phyloP scores from a whole-genome alignment of 2,888 invertebrate genomes.

The Brenthis hecate region DNA sequence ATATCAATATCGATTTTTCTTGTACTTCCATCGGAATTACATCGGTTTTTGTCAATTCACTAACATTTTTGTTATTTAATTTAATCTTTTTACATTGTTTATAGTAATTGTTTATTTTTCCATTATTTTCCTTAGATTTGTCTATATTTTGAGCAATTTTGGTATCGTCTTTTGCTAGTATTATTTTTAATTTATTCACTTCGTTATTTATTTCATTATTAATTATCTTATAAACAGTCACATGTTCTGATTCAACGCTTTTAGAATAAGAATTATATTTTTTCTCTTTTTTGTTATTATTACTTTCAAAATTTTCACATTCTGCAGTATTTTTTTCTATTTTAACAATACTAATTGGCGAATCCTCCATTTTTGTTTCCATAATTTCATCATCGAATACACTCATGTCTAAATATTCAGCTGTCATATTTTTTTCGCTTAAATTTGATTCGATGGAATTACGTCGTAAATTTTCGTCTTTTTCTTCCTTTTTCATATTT shows the following conservation, averaged over 20 bases:
- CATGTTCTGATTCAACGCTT: constrained; percentile 11
- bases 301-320: background rate
- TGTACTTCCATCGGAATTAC: background rate
- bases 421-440: constrained; percentile 31
- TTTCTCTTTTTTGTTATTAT: background rate
- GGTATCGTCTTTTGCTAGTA: constrained; percentile 34
- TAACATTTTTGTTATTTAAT: constrained; percentile 23
- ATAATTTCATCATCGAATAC: constrained; percentile 34
- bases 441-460: constrained; percentile 15
- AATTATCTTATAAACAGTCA: constrained; percentile 36
- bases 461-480: constrained; percentile 3
- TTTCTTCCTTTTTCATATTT: background rate
- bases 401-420: constrained; percentile 35
- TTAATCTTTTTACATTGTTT: constrained; percentile 34
- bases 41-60: constrained; percentile 19
- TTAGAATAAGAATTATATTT: constrained; percentile 1
- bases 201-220: constrained; percentile 26
- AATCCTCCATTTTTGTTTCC: constrained; percentile 4
- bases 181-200: constrained; percentile 30
- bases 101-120: constrained; percentile 38
- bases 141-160: constrained; percentile 18
- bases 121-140: constrained; percentile 36
- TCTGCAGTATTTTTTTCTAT: background rate
- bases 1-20: constrained; percentile 45
- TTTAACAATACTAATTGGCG: background rate